A percentile compares a stretch with the other conserved stretches of the same genome.
Conservation (phyloP, 2,113 vertebrate species). For the Calyptomena viridis region DNA sequence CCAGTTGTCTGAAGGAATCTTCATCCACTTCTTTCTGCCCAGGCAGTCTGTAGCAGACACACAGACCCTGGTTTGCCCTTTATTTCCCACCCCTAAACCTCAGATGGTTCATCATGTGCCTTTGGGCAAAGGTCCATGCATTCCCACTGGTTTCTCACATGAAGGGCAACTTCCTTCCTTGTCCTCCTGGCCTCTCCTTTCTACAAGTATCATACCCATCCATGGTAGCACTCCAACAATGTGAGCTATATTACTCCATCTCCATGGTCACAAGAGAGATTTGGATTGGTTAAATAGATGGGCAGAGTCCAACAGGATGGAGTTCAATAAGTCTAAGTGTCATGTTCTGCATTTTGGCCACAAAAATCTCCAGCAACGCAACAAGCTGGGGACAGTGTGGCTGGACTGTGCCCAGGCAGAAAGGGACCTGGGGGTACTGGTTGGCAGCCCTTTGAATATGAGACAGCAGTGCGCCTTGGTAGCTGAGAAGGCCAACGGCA, state of each 20-base stretch:
- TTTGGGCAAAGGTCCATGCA: neutral
- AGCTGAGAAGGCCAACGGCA: no score
- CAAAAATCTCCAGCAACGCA: no score
- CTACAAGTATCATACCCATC: neutral
- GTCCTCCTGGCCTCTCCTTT: neutral
- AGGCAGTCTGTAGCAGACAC: neutral
- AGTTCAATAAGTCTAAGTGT: no score
- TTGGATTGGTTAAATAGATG: no score
- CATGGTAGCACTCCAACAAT: fast-evolving
- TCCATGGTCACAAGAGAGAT: neutral
- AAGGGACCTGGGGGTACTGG: no score
- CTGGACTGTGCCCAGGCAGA: no score
- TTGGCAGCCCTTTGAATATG: no score
- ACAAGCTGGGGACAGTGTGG: no score
- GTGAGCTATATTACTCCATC: neutral
- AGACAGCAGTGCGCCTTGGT: no score
- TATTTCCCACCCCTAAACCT: neutral
- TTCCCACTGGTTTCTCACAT: neutral
- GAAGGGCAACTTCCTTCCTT: neutral
- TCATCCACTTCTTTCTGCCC: neutral
- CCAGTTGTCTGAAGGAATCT: neutral
- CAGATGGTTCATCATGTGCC: fast-evolving
- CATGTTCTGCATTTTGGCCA: no score
- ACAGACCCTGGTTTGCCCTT: neutral
- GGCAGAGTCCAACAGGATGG: no score